Percentiles rank a stretch among this genome's conserved stretches.
These are phyloP conservation scores for Athene cunicularia DNA, from an alignment of 2,113 vertebrate genomes.

Conservation along the genomic window DNA sequence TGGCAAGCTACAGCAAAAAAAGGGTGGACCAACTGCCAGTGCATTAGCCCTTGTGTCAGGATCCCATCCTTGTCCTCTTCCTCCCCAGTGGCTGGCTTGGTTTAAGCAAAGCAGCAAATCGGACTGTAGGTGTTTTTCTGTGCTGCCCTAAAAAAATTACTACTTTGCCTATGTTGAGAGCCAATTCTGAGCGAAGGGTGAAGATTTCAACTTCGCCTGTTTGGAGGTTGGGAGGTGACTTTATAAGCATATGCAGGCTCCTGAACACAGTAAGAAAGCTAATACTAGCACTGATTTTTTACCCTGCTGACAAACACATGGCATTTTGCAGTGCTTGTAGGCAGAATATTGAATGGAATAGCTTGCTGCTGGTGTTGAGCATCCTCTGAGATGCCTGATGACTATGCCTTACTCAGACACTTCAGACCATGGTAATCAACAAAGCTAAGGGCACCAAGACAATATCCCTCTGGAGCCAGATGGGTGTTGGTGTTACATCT, in stretches of 20 bases:
- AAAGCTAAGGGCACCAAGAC: neutral
- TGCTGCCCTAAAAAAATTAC: neutral
- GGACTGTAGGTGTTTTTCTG: neutral
- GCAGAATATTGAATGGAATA: neutral
- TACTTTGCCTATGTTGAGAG: neutral
- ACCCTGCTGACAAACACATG: rapidly evolving
- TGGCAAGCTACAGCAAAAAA: neutral
- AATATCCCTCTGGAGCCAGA: neutral
- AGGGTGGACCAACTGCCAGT: neutral
- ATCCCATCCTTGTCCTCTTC: neutral
- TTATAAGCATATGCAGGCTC: rapidly evolving
- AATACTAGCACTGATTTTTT: neutral
- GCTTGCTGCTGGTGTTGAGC: rapidly evolving
- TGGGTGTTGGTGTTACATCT: neutral
- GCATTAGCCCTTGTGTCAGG: neutral
- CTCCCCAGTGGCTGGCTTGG: neutral
- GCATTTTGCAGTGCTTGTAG: neutral
- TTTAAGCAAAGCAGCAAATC: neutral
- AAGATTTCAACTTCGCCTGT: neutral
- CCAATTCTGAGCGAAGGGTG: neutral
- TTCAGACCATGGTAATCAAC: neutral
- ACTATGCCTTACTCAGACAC: rapidly evolving
- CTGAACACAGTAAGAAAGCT: neutral
- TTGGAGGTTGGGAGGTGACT: neutral
- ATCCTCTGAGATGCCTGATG: neutral